phyloP scores from a whole-genome alignment of 2,888 invertebrate genomes.

The Cryptops parisi region DNA sequence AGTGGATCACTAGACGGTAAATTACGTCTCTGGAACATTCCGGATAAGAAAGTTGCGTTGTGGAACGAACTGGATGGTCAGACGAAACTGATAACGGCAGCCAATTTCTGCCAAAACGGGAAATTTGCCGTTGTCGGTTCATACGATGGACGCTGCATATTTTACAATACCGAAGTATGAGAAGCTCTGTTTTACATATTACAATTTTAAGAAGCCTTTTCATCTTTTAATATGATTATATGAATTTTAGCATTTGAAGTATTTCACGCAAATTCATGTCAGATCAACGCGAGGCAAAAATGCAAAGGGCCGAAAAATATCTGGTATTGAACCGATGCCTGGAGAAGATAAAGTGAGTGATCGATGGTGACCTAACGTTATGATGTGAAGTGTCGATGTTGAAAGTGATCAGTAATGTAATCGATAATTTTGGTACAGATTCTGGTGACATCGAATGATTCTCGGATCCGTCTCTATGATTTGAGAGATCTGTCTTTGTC shows the following conservation, averaged over 20 bases:
- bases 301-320: slow-evolving; percentile 85
- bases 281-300: slow-evolving; percentile 91
- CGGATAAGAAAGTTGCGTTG: slow-evolving; percentile 94
- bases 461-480: slow-evolving; percentile 89
- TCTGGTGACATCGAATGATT: slow-evolving; percentile 94
- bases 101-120: slow-evolving; percentile 94
- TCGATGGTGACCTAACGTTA: not conserved
- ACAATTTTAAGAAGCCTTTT: not conserved
- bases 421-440: slow-evolving; percentile 37
- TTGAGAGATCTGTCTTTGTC: slow-evolving; percentile 83
- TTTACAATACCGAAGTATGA: slow-evolving; percentile 76
- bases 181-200: not conserved
- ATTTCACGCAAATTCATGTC: slow-evolving; percentile 95
- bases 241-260: slow-evolving; percentile 62
- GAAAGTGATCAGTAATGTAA: not conserved
- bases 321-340: slow-evolving; percentile 93
- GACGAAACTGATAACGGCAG: slow-evolving; percentile 86
- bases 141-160: slow-evolving; percentile 95
- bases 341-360: slow-evolving; percentile 62
- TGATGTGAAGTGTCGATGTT: not conserved
- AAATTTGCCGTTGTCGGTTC: slow-evolving; percentile 97
- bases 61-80: slow-evolving; percentile 97
- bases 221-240: not conserved
- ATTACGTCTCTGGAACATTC: slow-evolving; percentile 97
- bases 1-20: slow-evolving; percentile 97